phyloP scores from a whole-genome alignment of 2,888 invertebrate genomes.

The Callosobruchus maculatus region DNA sequence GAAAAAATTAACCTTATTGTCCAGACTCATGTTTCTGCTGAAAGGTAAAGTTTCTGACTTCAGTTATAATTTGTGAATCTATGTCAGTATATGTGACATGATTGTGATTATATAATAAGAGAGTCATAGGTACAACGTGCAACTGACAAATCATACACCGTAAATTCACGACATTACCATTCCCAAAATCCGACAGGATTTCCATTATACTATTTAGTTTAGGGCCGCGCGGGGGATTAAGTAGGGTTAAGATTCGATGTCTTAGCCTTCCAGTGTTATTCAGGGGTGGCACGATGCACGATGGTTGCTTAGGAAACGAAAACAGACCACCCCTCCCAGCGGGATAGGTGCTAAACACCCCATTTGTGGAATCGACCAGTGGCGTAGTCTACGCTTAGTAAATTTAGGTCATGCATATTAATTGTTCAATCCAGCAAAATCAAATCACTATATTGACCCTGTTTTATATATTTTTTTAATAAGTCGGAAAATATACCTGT shows the following conservation, averaged over 20 bases:
- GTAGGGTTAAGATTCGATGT: conserved; percentile 19
- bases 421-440: no score
- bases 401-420: no score
- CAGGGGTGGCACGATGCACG: conserved; percentile 37
- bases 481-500: no score
- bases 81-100: no score
- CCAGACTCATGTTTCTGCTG: no score
- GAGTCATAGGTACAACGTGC: no score
- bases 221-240: conserved; percentile 22
- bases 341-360: conserved; percentile 34
- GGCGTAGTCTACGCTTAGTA: not conserved
- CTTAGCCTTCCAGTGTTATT: conserved; percentile 25
- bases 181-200: not conserved
- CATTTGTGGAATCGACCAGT: not conserved
- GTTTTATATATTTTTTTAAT: no score
- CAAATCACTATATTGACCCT: no score
- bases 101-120: no score
- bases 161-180: not conserved
- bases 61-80: no score
- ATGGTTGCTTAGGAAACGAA: conserved; percentile 33
- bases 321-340: conserved; percentile 44
- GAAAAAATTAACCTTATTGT: no score
- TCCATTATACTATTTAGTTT: not conserved
- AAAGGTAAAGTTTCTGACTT: no score
- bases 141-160: not conserved